These are phyloP conservation scores for Ptychobarbus kaznakovi DNA, from an alignment of 2,797 vertebrate genomes.

Conservation along the genomic window DNA sequence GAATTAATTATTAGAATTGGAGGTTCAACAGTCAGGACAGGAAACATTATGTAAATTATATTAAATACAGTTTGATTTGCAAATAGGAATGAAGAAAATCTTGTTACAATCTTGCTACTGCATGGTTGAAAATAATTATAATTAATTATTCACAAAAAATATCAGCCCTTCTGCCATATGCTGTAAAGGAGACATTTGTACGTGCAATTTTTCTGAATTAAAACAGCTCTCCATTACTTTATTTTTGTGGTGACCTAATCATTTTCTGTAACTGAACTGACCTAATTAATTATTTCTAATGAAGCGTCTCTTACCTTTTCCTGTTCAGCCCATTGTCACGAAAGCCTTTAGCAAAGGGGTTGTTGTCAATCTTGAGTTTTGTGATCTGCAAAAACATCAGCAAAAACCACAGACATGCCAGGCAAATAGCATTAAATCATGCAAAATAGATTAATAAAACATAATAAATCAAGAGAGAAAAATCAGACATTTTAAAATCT, in stretches of 20 bases:
- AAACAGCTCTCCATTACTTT: background rate
- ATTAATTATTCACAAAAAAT: background rate
- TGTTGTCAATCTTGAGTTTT: constrained; percentile 67
- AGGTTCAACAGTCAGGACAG: background rate
- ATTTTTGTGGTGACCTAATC: background rate
- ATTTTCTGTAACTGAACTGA: background rate
- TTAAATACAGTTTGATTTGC: background rate
- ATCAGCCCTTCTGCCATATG: background rate
- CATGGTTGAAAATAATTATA: background rate
- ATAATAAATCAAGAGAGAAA: background rate
- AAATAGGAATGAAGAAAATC: background rate
- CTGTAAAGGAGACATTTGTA: background rate
- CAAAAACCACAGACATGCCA: constrained; percentile 5
- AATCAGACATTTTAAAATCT: too few relatives aligned
- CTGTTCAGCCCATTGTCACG: constrained; percentile 61
- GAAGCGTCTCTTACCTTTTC: constrained; percentile 57
- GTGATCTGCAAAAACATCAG: constrained; percentile 54
- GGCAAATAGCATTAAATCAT: background rate
- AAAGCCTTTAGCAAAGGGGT: constrained; percentile 68
- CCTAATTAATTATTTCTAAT: background rate
- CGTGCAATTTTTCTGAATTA: background rate
- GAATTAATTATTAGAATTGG: background rate
- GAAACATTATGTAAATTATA: background rate
- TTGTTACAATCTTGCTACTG: background rate
- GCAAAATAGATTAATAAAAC: background rate